Evolutionary conservation across 2,797 vertebrate species (phyloP).

Genomic region (Epinephelus awoara): DNA sequence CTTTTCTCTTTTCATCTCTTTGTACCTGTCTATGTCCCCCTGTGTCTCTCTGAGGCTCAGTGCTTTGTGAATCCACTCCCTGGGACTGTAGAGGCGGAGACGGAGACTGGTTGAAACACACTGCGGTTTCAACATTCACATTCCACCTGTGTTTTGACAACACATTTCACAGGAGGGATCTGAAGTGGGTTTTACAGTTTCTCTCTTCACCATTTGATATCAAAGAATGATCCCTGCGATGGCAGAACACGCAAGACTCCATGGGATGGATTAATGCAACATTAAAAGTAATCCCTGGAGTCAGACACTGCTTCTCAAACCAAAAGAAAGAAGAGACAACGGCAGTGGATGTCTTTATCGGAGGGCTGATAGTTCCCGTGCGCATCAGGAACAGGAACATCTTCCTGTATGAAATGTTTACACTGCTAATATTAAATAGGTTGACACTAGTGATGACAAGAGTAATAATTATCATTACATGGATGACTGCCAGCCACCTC

Average conservation of each 20-base stretch:
- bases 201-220: slow-evolving; percentile 84
- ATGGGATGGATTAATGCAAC: slow-evolving; percentile 86
- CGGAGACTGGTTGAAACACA: slow-evolving; percentile 78
- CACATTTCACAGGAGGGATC: slow-evolving; percentile 81
- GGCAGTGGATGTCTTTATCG: slow-evolving; percentile 68
- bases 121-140: slow-evolving; percentile 76
- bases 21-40: slow-evolving; percentile 55
- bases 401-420: slow-evolving; percentile 74
- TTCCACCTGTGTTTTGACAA: slow-evolving; percentile 87
- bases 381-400: slow-evolving; percentile 50
- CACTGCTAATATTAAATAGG: slow-evolving; percentile 74
- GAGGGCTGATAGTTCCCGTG: slow-evolving; percentile 59
- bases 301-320: slow-evolving; percentile 75
- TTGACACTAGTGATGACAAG: slow-evolving; percentile 70
- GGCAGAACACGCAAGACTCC: slow-evolving; percentile 80
- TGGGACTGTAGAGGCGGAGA: slow-evolving; percentile 69
- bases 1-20: slow-evolving; percentile 52
- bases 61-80: slow-evolving; percentile 66
- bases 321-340: slow-evolving; percentile 68
- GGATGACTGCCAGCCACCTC: slow-evolving; percentile 62
- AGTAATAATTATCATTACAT: slow-evolving; percentile 75
- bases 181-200: slow-evolving; percentile 80
- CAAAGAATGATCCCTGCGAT: slow-evolving; percentile 85
- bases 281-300: slow-evolving; percentile 82
- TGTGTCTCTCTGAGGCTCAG: slow-evolving; percentile 66